phyloP scores from a whole-genome alignment of 2,888 invertebrate genomes.

The Megastigmus dorsalis region DNA sequence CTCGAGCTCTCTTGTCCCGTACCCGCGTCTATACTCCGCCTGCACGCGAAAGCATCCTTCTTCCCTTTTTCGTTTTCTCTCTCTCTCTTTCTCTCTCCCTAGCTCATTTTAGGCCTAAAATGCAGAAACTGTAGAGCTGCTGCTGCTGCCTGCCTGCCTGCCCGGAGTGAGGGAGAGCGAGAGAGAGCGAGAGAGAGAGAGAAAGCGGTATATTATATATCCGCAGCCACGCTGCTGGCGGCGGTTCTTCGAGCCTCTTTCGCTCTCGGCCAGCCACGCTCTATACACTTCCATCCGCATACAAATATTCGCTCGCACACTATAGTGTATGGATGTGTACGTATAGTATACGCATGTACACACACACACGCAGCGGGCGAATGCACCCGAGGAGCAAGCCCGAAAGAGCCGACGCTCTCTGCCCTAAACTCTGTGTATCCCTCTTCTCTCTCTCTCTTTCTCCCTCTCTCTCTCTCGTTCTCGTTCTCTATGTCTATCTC shows the following conservation, averaged over 20 bases:
- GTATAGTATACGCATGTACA: neutral
- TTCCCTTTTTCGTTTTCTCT: neutral
- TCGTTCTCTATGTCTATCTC: constrained; percentile 4
- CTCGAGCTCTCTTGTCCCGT: neutral
- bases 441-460: constrained; percentile 11
- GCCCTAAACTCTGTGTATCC: too few relatives aligned
- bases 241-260: neutral
- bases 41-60: neutral
- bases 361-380: neutral
- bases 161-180: neutral
- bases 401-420: too few relatives aligned
- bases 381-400: neutral
- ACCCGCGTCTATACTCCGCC: too few relatives aligned
- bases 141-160: neutral
- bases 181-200: constrained; percentile 18
- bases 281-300: constrained; percentile 9
- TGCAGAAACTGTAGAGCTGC: constrained; percentile 34
- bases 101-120: constrained; percentile 20
- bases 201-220: constrained; percentile 24
- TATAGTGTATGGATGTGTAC: neutral
- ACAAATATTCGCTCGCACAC: neutral
- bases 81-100: neutral
- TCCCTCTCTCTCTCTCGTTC: constrained; percentile 2
- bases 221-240: neutral
- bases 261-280: constrained; percentile 11